phyloP scores from a whole-genome alignment of 2,888 invertebrate species.

The Corythucha ciliata region DNA sequence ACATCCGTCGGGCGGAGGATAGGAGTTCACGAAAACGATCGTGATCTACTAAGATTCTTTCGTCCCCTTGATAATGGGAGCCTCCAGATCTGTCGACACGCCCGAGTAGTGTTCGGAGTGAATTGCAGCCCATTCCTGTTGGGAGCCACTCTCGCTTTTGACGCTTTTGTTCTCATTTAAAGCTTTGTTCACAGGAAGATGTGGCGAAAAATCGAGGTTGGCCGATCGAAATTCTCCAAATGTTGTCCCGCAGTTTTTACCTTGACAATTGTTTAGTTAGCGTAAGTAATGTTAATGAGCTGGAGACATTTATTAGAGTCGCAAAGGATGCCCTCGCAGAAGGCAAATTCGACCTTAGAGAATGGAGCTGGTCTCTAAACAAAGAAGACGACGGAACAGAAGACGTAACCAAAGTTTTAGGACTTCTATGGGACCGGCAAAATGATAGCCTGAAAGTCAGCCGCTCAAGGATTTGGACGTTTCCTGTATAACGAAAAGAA shows the following conservation, averaged over 20 bases:
- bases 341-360: slow-evolving; percentile 14
- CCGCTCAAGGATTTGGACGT: background rate
- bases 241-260: slow-evolving; percentile 7
- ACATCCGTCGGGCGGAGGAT: no score
- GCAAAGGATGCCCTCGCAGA: slow-evolving; percentile 4
- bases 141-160: no score
- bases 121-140: no score
- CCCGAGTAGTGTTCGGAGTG: no score
- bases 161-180: no score
- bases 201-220: no score
- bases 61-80: no score
- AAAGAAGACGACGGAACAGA: background rate
- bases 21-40: no score
- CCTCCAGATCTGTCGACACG: no score
- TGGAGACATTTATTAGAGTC: slow-evolving; percentile 1
- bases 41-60: no score
- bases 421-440: slow-evolving; percentile 9
- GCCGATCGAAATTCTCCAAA: no score
- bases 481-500: slow-evolving; percentile 7
- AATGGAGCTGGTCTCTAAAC: slow-evolving; percentile 7
- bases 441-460: background rate
- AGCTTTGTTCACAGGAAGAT: no score
- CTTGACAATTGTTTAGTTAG: slow-evolving; percentile 18
- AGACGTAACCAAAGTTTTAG: slow-evolving; percentile 9
- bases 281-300: background rate